These are phyloP conservation scores for Physocephala rufipes DNA, from an alignment of 2,888 invertebrate species.

Conservation along the genomic window DNA sequence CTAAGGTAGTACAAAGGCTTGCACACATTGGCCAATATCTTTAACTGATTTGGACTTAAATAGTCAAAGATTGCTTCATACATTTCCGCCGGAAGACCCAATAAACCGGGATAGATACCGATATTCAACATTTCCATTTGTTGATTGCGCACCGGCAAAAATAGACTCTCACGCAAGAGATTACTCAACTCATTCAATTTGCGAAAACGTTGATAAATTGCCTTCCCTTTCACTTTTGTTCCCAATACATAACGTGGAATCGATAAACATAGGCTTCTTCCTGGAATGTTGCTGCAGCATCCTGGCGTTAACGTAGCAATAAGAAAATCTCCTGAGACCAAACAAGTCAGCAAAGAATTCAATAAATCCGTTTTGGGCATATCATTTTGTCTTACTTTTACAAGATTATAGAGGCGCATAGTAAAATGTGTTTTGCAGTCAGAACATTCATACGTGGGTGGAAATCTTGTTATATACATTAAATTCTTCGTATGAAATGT, in stretches of 20 bases:
- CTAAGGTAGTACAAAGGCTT: conserved; percentile 45
- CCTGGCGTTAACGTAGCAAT: conserved; percentile 57
- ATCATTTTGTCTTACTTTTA: conserved; percentile 4
- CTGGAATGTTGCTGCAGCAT: conserved; percentile 44
- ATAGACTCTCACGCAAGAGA: conserved; percentile 69
- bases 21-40: conserved; percentile 57
- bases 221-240: conserved; percentile 48
- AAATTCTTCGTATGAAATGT: conserved; percentile 55
- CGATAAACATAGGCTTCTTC: conserved; percentile 58
- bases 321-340: conserved; percentile 58
- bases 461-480: conserved; percentile 44
- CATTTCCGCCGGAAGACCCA: conserved; percentile 58
- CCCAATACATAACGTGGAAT: conserved; percentile 59
- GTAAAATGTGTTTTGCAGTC: conserved; percentile 38
- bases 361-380: conserved; percentile 3
- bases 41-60: conserved; percentile 51
- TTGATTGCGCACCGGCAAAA: conserved; percentile 69
- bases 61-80: conserved; percentile 53
- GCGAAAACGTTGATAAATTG: conserved; percentile 53
- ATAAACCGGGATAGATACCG: conserved; percentile 61
- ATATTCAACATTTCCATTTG: conserved; percentile 64
- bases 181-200: conserved; percentile 67
- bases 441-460: conserved; percentile 30
- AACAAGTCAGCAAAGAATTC: conserved; percentile 50
- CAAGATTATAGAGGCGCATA: conserved; percentile 45